phyloP scores from a whole-genome alignment of 2,113 vertebrate species.

The Alligator mississippiensis region DNA sequence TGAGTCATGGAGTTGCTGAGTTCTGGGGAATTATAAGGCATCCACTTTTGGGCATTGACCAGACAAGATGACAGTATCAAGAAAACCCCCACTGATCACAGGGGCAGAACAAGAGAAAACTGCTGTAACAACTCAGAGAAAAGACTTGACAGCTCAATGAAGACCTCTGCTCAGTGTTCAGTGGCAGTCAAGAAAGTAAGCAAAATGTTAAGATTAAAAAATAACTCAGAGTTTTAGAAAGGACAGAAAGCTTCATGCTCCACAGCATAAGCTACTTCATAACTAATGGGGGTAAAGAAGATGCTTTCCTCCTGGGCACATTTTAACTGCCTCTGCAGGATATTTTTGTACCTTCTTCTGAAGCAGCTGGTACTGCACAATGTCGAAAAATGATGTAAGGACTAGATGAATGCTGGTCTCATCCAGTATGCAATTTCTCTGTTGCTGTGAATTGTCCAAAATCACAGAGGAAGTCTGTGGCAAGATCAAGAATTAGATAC shows the following conservation, averaged over 20 bases:
- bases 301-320: background rate
- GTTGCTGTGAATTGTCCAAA: slow-evolving; percentile 27
- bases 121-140: slow-evolving; percentile 64
- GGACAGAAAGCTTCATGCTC: background rate
- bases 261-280: background rate
- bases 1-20: slow-evolving; percentile 54
- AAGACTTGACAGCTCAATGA: slow-evolving; percentile 68
- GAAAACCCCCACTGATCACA: slow-evolving; percentile 64
- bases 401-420: slow-evolving; percentile 29
- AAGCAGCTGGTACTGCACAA: background rate
- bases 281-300: background rate
- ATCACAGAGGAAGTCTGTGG: slow-evolving; percentile 46
- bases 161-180: slow-evolving; percentile 25
- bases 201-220: slow-evolving; percentile 47
- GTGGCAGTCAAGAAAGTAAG: slow-evolving; percentile 25
- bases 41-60: slow-evolving; percentile 67
- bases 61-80: slow-evolving; percentile 70
- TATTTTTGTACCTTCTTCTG: background rate
- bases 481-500: slow-evolving; percentile 52
- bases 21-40: slow-evolving; percentile 72
- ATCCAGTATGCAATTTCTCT: slow-evolving; percentile 24
- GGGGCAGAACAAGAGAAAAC: slow-evolving; percentile 71
- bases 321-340: slow-evolving; percentile 10
- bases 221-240: background rate
- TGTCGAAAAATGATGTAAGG: background rate